Base-by-base conservation (phyloP, 2,113 vertebrate species). In the Hippocampus comes region DNA sequence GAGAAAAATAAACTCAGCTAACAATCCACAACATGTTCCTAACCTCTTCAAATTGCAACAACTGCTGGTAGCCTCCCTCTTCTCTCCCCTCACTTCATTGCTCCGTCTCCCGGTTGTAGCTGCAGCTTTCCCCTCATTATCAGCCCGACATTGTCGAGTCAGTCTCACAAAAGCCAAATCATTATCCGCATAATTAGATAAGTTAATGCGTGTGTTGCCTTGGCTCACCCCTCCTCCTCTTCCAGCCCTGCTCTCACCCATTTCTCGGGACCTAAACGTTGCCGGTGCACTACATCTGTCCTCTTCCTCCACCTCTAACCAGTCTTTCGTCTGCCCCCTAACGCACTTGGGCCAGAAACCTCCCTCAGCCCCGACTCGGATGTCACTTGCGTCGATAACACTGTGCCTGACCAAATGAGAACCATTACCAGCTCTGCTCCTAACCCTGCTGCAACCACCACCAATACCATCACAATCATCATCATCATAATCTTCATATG, bases 311-410 rank as follows among this genome's bases (percentile, higher is more conserved):
- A 17, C 67, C 68, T 57, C 72, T 61, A 73, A 53, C 12, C 49
- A 56, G 46, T 41, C 57, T 64, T 43, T 48, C 53, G 38, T 43
- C 72, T 65, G 66, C 57, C 59, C 68, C 59, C 73, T 66, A 70
- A 73, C 48, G 75, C 51, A 65, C 55, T 67, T 63, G 42, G 76
- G 81, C 74, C 83, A 79, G 76, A 63, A 73, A 67, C 79, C 74
- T 66, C 82, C 83, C 68, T 78, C 86, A 74, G 75, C 81, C 80
- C 72, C 73, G 78, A 82, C 81, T 56, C 61, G 78, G 63, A 38
- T 75, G 65, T 82, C 87, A 84, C 59, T 69, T 25, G 65, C 80
- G 87, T 92, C 88, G 81, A 91, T 92, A 90, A 83, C 78, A 84
- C 80, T 83, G 84, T 87, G 75, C 79, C 84, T 78, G 73, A 48